Conservation (phyloP, 2,797 vertebrate genomes). For the Serranus cabrilla region DNA sequence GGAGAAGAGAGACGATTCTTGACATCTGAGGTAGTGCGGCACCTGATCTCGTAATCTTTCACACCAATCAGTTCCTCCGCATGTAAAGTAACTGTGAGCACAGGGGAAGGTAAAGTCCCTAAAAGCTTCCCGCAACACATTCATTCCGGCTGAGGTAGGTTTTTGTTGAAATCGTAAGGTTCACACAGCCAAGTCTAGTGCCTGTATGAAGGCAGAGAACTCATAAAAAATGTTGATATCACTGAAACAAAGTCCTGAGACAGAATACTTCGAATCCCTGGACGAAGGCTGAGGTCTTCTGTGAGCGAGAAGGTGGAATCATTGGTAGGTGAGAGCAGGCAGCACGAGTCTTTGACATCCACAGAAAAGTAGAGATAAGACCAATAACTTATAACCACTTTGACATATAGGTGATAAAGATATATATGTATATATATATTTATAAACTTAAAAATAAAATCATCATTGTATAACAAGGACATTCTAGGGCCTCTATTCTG, state of each 20-base stretch:
- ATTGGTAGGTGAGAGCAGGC: conserved; percentile 82
- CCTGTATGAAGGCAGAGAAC: conserved; percentile 80
- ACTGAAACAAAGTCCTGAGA: conserved; percentile 93
- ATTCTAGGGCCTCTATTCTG: conserved; percentile 74
- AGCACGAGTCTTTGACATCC: conserved; percentile 81
- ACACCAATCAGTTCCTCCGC: conserved; percentile 86
- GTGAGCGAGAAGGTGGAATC: conserved; percentile 80
- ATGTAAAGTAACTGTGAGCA: conserved; percentile 84
- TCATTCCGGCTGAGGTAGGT: conserved; percentile 99
- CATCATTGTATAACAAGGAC: conserved; percentile 75
- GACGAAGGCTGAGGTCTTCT: conserved; percentile 84
- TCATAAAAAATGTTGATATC: conserved; percentile 82
- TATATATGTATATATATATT: conserved; percentile 69
- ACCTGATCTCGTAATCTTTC: conserved; percentile 80
- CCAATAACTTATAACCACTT: conserved; percentile 80
- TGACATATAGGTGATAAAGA: conserved; percentile 72
- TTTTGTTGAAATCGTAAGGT: conserved; percentile 87
- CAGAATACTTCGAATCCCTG: conserved; percentile 86
- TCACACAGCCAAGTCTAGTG: conserved; percentile 79
- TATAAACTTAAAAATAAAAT: conserved; percentile 72
- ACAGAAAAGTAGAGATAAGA: conserved; percentile 75
- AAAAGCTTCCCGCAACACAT: conserved; percentile 93
- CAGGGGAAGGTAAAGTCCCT: conserved; percentile 85
- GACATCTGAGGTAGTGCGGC: conserved; percentile 89
- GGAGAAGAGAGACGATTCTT: conserved; percentile 78